These are phyloP conservation scores for Melitaea athalia DNA, from an alignment of 2,888 invertebrate species.

Conservation along the genomic window DNA sequence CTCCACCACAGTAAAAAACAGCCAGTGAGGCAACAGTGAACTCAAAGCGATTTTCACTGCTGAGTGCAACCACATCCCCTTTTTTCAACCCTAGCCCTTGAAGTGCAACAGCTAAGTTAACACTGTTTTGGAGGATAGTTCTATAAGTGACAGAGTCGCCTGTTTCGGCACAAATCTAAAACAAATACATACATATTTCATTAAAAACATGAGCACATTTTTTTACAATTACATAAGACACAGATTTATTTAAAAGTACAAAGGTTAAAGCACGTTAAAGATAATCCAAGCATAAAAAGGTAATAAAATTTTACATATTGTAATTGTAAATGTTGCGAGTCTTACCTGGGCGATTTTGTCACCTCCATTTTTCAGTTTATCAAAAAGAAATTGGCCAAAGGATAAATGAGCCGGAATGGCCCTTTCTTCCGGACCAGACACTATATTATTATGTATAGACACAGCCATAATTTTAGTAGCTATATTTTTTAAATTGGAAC, in stretches of 20 bases:
- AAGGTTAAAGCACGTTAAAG: no score
- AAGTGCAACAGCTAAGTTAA: conserved; percentile 80
- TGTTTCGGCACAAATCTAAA: conserved; percentile 83
- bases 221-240: neutral
- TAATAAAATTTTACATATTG: neutral
- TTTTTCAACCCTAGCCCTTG: conserved; percentile 74
- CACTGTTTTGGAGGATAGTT: conserved; percentile 81
- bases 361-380: conserved; percentile 77
- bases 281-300: neutral
- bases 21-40: conserved; percentile 81
- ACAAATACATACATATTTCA: neutral
- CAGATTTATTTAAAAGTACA: no score
- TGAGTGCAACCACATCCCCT: conserved; percentile 83
- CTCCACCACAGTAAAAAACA: conserved; percentile 81
- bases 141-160: conserved; percentile 79
- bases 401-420: conserved; percentile 74
- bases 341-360: conserved; percentile 75
- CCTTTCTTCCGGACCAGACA: conserved; percentile 70
- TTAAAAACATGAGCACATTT: neutral
- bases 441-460: conserved; percentile 65
- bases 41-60: conserved; percentile 85
- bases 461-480: conserved; percentile 46
- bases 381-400: conserved; percentile 79
- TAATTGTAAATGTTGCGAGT: conserved; percentile 29
- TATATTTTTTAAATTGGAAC: neutral